Evolutionary conservation across 2,113 vertebrate genomes (phyloP).

Genomic region (Lasiurus borealis): DNA sequence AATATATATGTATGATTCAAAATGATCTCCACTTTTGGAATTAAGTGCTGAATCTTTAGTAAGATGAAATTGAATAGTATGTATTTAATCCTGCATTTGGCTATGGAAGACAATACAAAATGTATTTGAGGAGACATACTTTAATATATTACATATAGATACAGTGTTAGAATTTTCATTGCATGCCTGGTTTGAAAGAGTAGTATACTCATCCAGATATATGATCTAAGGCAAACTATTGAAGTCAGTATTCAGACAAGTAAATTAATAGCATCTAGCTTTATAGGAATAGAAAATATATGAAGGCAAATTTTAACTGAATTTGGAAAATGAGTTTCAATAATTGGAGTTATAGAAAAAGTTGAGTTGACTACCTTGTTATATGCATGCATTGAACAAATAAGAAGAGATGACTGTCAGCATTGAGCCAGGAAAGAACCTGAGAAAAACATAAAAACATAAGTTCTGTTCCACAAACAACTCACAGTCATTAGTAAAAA

Average conservation of each 20-base stretch:
- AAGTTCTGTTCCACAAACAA: conserved; percentile 20
- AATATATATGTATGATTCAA: background rate
- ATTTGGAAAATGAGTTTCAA: conserved; percentile 52
- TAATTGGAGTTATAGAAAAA: background rate
- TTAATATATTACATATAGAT: background rate
- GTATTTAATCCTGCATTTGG: conserved; percentile 11
- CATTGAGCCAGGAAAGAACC: background rate
- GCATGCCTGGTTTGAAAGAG: conserved; percentile 47
- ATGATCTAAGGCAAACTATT: conserved; percentile 1
- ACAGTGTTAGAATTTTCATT: conserved; percentile 2
- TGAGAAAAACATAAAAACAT: background rate
- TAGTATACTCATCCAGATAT: background rate
- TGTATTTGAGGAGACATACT: background rate
- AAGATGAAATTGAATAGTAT: conserved; percentile 30
- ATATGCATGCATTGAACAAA: conserved; percentile 17
- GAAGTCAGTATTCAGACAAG: conserved; percentile 32
- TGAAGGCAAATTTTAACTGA: background rate
- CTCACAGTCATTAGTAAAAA: background rate
- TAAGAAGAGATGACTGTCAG: background rate
- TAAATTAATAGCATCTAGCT: background rate
- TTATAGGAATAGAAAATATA: background rate
- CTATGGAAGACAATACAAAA: conserved; percentile 31
- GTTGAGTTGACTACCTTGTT: background rate
- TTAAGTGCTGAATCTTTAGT: background rate
- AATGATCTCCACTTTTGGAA: background rate